Conservation (phyloP, 2,888 invertebrate species). For the Abrostola tripartita region DNA sequence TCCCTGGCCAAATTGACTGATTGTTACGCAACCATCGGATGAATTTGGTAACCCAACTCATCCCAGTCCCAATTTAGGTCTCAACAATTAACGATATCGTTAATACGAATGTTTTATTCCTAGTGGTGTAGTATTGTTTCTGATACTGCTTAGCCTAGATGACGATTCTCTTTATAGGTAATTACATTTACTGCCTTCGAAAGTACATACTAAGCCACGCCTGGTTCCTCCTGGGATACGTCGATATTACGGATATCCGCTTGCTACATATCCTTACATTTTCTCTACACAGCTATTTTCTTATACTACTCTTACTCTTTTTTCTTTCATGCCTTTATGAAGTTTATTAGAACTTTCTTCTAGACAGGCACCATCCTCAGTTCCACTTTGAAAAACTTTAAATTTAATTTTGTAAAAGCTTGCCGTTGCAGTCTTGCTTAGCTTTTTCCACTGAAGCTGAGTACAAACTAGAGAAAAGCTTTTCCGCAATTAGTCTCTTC, state of each 20-base stretch:
- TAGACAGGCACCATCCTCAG: slow-evolving; percentile 2
- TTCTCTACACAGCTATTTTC: background rate
- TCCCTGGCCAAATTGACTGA: slow-evolving; percentile 27
- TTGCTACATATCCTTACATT: background rate
- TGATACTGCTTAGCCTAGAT: too few species aligned
- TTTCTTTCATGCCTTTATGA: background rate
- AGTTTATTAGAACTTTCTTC: background rate
- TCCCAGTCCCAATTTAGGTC: background rate
- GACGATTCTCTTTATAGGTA: too few species aligned
- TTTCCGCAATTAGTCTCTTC: slow-evolving; percentile 16
- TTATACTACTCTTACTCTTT: background rate
- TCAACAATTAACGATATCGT: background rate
- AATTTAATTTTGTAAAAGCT: slow-evolving; percentile 34
- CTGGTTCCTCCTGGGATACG: too few species aligned
- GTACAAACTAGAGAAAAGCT: slow-evolving; percentile 14
- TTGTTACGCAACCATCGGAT: slow-evolving; percentile 20
- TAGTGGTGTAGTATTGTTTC: background rate
- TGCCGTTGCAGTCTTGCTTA: slow-evolving; percentile 2
- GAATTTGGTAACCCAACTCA: background rate
- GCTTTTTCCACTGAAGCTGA: slow-evolving; percentile 22
- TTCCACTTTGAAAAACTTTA: slow-evolving; percentile 15
- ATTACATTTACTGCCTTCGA: too few species aligned
- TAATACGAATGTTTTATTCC: background rate
- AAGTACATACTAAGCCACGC: too few species aligned
- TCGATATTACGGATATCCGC: too few species aligned